phyloP scores from a whole-genome alignment of 2,113 vertebrate genomes.

The Zosterops japonicus region DNA sequence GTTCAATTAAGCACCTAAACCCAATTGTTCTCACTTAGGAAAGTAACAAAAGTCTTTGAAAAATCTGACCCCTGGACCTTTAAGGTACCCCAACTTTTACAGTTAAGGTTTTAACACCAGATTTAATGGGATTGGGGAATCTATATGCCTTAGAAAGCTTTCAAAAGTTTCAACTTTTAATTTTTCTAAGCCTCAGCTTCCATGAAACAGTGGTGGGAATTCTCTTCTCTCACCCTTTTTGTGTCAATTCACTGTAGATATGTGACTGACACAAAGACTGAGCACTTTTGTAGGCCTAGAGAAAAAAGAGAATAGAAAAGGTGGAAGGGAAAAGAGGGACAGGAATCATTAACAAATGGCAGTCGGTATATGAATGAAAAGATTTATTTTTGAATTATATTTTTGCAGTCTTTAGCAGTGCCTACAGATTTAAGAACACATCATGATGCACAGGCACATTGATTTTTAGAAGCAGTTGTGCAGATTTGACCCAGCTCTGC shows the following conservation, averaged over 20 bases:
- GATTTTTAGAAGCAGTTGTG: constrained; percentile 1
- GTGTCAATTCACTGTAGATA: neutral
- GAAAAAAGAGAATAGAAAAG: neutral
- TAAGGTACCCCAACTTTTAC: neutral
- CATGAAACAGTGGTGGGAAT: neutral
- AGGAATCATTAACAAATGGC: neutral
- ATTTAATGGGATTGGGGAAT: neutral
- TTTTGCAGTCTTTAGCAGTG: neutral
- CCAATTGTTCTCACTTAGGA: neutral
- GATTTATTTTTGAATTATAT: neutral
- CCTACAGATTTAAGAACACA: neutral
- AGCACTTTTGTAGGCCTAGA: neutral
- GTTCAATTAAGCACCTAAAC: neutral
- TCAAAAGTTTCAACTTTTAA: neutral
- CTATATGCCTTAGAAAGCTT: neutral
- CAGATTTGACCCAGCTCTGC: neutral
- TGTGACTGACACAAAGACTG: neutral
- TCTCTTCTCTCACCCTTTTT: neutral
- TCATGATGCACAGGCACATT: neutral
- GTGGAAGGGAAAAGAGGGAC: neutral
- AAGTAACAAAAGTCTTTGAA: neutral
- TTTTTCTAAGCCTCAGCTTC: neutral
- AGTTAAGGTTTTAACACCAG: neutral
- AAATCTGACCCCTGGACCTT: neutral
- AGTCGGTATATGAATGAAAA: neutral